Conservation (phyloP, 1,140 invertebrate genomes). For the Caenorhabditis brenneri region DNA sequence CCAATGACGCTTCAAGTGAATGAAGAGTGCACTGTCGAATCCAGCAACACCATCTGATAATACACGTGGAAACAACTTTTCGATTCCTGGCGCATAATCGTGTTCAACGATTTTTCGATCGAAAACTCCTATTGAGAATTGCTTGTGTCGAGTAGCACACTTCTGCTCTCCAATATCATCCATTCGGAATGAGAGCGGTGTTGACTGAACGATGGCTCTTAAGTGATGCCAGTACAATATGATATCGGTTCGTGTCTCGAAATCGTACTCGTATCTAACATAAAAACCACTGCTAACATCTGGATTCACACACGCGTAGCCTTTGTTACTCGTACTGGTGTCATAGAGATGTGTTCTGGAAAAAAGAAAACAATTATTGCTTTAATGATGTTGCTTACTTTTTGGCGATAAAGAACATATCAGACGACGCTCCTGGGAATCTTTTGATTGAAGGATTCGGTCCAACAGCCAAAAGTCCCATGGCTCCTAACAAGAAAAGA, state of each 20-base stretch:
- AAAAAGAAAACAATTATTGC: not conserved
- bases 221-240: conserved; percentile 60
- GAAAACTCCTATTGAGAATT: conserved; percentile 8
- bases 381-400: too few relatives aligned
- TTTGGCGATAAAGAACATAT: conserved; percentile 27
- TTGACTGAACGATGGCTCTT: conserved; percentile 58
- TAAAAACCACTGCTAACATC: conserved; percentile 47
- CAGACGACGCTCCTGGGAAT: conserved; percentile 11
- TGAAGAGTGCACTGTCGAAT: conserved; percentile 56
- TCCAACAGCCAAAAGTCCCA: conserved; percentile 44
- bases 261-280: conserved; percentile 55
- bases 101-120: not conserved
- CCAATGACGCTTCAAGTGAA: conserved; percentile 61
- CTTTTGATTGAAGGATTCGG: conserved; percentile 40
- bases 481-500: conserved; percentile 30
- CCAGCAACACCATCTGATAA: conserved; percentile 56
- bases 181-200: conserved; percentile 37
- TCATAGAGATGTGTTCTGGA: conserved; percentile 51
- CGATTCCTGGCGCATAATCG: not conserved
- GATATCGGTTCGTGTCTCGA: conserved; percentile 48
- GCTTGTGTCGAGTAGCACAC: not conserved
- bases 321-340: conserved; percentile 57
- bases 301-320: conserved; percentile 48
- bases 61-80: conserved; percentile 37
- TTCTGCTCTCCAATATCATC: not conserved